Evolutionary conservation across 2,888 invertebrate species (phyloP).

Genomic region (Matsumyia berberina): DNA sequence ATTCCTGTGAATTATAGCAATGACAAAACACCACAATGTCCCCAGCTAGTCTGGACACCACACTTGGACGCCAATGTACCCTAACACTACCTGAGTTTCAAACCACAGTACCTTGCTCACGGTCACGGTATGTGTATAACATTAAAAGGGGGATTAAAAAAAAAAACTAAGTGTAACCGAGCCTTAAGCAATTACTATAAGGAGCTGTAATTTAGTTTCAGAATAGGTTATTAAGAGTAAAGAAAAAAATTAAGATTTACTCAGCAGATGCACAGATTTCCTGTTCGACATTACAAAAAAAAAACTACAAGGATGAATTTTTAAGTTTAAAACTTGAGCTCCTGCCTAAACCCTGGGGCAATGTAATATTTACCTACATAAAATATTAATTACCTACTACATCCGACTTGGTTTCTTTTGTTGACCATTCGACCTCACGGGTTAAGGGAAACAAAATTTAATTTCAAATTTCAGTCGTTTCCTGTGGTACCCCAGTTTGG

Average conservation of each 20-base stretch:
- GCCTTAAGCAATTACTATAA: too few relatives aligned
- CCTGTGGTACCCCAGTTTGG: slow-evolving; percentile 12
- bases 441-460: slow-evolving; percentile 22
- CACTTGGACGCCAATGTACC: too few relatives aligned
- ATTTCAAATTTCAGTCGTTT: slow-evolving; percentile 43
- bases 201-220: too few relatives aligned
- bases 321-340: neutral
- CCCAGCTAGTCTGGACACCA: too few relatives aligned
- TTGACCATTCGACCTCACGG: slow-evolving; percentile 8
- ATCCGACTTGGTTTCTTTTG: neutral
- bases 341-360: slow-evolving; percentile 15
- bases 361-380: slow-evolving; percentile 11
- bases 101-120: too few relatives aligned
- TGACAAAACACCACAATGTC: too few relatives aligned
- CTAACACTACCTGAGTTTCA: too few relatives aligned
- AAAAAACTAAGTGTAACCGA: too few relatives aligned
- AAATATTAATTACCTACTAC: slow-evolving; percentile 48
- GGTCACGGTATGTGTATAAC: too few relatives aligned
- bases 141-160: too few relatives aligned
- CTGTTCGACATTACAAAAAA: neutral
- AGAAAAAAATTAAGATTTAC: neutral
- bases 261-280: neutral
- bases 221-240: neutral
- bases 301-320: slow-evolving; percentile 3
- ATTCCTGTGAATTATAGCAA: too few relatives aligned